Percentiles rank a stretch among this genome's conserved stretches.
Conservation (phyloP, 2,888 invertebrate genomes). For the Acanthacorydalis orientalis region DNA sequence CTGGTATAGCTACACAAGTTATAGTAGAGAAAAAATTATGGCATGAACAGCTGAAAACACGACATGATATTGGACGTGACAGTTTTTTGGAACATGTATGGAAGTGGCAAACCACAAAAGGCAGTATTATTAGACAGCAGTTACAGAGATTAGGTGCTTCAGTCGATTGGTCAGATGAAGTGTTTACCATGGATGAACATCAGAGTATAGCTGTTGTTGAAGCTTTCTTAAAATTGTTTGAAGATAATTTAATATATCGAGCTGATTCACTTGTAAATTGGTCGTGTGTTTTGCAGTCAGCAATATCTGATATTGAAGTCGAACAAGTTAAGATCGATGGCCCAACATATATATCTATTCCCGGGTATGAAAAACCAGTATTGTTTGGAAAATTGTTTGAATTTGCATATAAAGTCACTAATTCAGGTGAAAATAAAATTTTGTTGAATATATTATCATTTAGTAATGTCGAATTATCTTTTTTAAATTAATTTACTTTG, state of each 20-base stretch:
- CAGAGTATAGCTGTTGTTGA: slow-evolving; percentile 79
- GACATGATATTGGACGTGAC: slow-evolving; percentile 91
- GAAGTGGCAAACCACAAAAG: slow-evolving; percentile 79
- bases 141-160: slow-evolving; percentile 77
- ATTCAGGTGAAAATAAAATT: too few relatives aligned
- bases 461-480: background rate
- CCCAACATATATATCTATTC: slow-evolving; percentile 70
- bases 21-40: slow-evolving; percentile 94
- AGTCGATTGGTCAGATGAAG: slow-evolving; percentile 84
- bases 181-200: slow-evolving; percentile 93
- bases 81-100: slow-evolving; percentile 85
- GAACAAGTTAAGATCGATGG: slow-evolving; percentile 86
- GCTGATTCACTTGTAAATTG: slow-evolving; percentile 94
- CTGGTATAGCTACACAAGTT: slow-evolving; percentile 97
- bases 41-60: slow-evolving; percentile 68
- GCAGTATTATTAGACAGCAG: slow-evolving; percentile 39
- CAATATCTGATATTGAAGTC: slow-evolving; percentile 98
- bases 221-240: slow-evolving; percentile 84
- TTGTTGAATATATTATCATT: too few relatives aligned
- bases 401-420: slow-evolving; percentile 69
- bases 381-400: slow-evolving; percentile 86
- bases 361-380: slow-evolving; percentile 70
- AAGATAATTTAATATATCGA: slow-evolving; percentile 70
- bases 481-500: slow-evolving; percentile 12
- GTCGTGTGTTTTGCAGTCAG: slow-evolving; percentile 92